These are phyloP conservation scores for Heliconius hermathena DNA, from an alignment of 1,140 invertebrate species.

Conservation along the genomic window DNA sequence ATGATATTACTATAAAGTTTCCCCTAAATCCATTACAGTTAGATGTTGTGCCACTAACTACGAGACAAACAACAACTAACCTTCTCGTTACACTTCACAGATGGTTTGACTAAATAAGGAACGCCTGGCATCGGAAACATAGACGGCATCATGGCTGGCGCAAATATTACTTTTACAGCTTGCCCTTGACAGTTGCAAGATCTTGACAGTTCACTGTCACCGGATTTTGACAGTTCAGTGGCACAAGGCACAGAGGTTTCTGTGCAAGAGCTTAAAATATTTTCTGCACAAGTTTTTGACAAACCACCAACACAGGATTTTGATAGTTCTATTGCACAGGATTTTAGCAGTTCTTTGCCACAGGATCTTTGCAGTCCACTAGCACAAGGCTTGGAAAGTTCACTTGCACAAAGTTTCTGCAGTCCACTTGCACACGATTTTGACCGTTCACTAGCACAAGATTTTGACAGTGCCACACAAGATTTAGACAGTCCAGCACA, in stretches of 20 bases:
- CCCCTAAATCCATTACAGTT: too few relatives aligned
- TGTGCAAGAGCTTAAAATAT: neutral
- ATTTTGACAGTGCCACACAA: slow-evolving; percentile 5
- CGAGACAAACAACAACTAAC: slow-evolving; percentile 42
- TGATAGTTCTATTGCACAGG: neutral
- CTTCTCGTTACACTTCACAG: slow-evolving; percentile 52
- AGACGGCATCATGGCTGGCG: slow-evolving; percentile 68
- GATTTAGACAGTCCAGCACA: neutral
- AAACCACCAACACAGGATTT: neutral
- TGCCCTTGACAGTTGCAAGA: slow-evolving; percentile 53
- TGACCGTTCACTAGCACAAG: slow-evolving; percentile 9
- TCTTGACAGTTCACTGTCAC: slow-evolving; percentile 23
- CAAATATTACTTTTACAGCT: slow-evolving; percentile 68
- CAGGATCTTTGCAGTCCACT: neutral
- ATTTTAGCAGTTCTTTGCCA: neutral
- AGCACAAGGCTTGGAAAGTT: neutral
- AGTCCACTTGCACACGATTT: neutral
- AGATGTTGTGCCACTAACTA: too few relatives aligned
- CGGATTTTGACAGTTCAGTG: slow-evolving; percentile 9
- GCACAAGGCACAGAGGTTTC: slow-evolving; percentile 5
- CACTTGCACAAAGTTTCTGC: neutral
- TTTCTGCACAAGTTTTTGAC: neutral
- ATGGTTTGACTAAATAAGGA: slow-evolving; percentile 58
- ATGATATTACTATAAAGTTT: too few relatives aligned
- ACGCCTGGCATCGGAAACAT: slow-evolving; percentile 56